Conservation (phyloP, 2,888 invertebrate genomes). For the Nesidiocoris tenuis region DNA sequence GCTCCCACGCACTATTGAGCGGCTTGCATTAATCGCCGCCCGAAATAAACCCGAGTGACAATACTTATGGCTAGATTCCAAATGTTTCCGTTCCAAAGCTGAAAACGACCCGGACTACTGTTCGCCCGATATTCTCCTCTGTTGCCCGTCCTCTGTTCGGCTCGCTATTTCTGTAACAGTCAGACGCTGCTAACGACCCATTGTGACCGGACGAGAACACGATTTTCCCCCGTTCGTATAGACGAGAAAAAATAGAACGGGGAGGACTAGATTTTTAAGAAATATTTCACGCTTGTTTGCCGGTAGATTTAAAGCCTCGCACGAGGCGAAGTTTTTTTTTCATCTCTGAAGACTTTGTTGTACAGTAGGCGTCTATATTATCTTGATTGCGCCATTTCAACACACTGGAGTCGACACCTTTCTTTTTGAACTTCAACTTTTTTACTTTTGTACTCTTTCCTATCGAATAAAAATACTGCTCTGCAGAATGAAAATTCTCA, state of each 20-base stretch:
- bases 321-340: background rate
- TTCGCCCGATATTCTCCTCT: background rate
- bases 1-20: background rate
- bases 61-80: background rate
- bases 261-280: background rate
- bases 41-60: background rate
- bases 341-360: too few relatives aligned
- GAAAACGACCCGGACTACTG: background rate
- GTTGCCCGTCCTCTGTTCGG: too few relatives aligned
- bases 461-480: too few relatives aligned
- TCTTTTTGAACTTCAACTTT: too few relatives aligned
- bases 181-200: background rate
- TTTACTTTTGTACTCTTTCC: too few relatives aligned
- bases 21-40: background rate
- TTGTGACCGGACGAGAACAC: background rate
- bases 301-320: background rate
- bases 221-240: background rate
- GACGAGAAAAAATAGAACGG: background rate
- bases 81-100: background rate
- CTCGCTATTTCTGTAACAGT: background rate
- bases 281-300: background rate
- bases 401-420: too few relatives aligned
- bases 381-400: too few relatives aligned
- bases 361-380: too few relatives aligned
- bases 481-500: too few relatives aligned